phyloP scores from a whole-genome alignment of 30 jellyfish, hydroid and myxozoan species.

The Clytia hemisphaerica region DNA sequence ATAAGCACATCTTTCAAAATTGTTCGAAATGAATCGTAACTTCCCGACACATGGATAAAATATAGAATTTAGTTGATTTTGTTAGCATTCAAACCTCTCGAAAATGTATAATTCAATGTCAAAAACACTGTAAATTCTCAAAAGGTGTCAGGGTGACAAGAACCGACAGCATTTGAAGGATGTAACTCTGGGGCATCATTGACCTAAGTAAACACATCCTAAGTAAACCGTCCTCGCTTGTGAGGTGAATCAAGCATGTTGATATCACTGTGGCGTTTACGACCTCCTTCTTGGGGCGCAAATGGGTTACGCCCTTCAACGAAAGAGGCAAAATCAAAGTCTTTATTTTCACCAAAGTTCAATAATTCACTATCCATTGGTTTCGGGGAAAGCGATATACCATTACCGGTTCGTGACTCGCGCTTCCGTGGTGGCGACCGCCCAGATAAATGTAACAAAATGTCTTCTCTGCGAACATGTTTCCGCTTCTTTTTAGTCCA shows the following conservation, averaged over 20 bases:
- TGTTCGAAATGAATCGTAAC: no score
- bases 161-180: no score
- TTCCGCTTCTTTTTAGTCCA: constrained; percentile 81
- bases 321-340: constrained; percentile 16
- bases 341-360: neutral
- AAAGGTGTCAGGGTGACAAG: no score
- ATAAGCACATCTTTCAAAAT: no score
- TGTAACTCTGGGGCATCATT: no score
- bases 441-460: constrained; percentile 75
- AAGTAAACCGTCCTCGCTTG: constrained; percentile 11
- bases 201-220: neutral
- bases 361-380: neutral
- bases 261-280: constrained; percentile 55
- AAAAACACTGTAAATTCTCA: no score
- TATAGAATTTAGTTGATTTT: no score
- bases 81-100: no score
- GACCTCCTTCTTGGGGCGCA: constrained; percentile 34
- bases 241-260: constrained; percentile 27
- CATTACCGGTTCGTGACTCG: constrained; percentile 42
- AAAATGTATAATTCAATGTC: no score
- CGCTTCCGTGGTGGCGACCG: constrained; percentile 89
- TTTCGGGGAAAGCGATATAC: constrained; percentile 14
- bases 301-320: constrained; percentile 12
- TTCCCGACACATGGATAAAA: no score
- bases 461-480: constrained; percentile 71